These are phyloP conservation scores for Schizopygopsis malacanthus DNA, from an alignment of 2,797 vertebrate genomes.

Conservation along the genomic window DNA sequence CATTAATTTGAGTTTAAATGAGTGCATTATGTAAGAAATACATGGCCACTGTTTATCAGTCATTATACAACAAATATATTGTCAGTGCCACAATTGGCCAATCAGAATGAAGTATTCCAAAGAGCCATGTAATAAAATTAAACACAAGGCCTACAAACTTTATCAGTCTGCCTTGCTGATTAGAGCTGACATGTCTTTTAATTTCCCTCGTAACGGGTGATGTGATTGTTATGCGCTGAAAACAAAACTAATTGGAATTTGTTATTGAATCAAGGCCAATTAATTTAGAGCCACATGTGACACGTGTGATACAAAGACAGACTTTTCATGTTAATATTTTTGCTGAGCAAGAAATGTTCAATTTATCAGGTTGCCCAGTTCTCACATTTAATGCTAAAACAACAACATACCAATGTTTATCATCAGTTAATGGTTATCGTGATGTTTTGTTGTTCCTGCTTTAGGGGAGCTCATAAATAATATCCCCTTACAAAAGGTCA, in stretches of 20 bases:
- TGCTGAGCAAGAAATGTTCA: slow-evolving; percentile 39
- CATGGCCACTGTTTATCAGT: neutral
- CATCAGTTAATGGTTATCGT: slow-evolving; percentile 46
- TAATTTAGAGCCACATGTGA: slow-evolving; percentile 59
- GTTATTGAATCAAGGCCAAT: slow-evolving; percentile 60
- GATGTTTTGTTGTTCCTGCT: slow-evolving; percentile 29
- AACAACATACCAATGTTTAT: slow-evolving; percentile 46
- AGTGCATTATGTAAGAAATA: neutral
- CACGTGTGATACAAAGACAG: slow-evolving; percentile 57
- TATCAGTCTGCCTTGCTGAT: slow-evolving; percentile 56
- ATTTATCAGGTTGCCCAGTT: slow-evolving; percentile 26
- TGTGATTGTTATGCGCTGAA: slow-evolving; percentile 56
- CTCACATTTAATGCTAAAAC: slow-evolving; percentile 43
- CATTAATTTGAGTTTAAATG: neutral
- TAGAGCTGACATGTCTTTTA: slow-evolving; percentile 58
- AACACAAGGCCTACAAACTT: slow-evolving; percentile 64
- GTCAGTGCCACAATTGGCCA: neutral
- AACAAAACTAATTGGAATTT: slow-evolving; percentile 61
- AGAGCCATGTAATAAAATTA: slow-evolving; percentile 51
- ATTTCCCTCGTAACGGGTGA: slow-evolving; percentile 56
- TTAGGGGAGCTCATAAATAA: slow-evolving; percentile 57
- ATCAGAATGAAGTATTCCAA: slow-evolving; percentile 11
- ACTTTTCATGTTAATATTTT: slow-evolving; percentile 51
- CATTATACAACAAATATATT: neutral
- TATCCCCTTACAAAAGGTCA: slow-evolving; percentile 55